Evolutionary conservation across 2,797 vertebrate species (phyloP).

Genomic region (Liparis tanakae): DNA sequence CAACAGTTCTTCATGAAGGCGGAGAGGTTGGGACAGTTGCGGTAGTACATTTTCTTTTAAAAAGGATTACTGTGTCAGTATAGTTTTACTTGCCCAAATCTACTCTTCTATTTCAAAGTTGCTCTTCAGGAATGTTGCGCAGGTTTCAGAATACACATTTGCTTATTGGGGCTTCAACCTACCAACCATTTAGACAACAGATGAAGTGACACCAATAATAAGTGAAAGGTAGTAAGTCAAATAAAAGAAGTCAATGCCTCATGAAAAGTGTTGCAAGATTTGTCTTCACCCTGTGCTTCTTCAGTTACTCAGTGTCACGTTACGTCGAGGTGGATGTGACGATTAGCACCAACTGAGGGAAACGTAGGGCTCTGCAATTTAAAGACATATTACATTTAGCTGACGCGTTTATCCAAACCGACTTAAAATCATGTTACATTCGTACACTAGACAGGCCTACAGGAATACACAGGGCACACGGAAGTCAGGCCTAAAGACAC

Average conservation of each 20-base stretch:
- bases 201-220: background rate
- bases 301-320: slow-evolving; percentile 20
- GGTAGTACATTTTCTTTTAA: no score
- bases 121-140: background rate
- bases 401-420: no score
- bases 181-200: no score
- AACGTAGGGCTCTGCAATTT: background rate
- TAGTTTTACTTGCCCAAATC: no score
- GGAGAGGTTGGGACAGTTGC: no score
- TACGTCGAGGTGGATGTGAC: slow-evolving; percentile 30
- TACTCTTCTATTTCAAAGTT: background rate
- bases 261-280: background rate
- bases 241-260: background rate
- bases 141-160: background rate
- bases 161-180: no score
- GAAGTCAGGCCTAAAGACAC: no score
- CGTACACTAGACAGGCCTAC: no score
- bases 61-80: no score
- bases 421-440: no score
- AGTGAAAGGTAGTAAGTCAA: background rate
- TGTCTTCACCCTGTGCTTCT: slow-evolving; percentile 19
- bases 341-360: slow-evolving; percentile 12
- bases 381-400: background rate
- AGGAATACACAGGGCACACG: no score
- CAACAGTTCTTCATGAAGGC: no score